Evolutionary conservation across 2,888 invertebrate species (phyloP), one percentile per base, ranked within the genome.

Genomic region (Proisotoma minuta): DNA sequence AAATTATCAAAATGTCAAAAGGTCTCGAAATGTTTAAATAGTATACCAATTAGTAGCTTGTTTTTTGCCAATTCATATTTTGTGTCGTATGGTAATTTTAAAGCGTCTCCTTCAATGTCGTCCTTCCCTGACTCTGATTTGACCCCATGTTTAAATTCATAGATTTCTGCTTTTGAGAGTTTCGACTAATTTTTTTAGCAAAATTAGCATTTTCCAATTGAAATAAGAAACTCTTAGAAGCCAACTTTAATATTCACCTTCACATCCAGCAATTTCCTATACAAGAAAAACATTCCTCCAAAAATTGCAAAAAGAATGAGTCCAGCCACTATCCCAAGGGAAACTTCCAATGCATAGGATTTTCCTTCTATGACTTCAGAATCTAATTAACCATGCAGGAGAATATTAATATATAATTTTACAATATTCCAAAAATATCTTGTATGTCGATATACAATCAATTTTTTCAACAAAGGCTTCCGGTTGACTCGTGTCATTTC

Each of bases 381-480:
- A 43, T 43, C 43, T 43, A 43, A 12, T 12, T 18, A 12, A 43
- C 18, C 15, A 43, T 34, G 34, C 34, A 34, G 34, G 8, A 10
- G 34, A 15, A 34, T 34, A 34, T 34, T 10, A 34, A 8, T 8
- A 34, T 34, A 34, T 10, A 15, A 34, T 34, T 34, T 34, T 34
- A 15, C 15, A 34, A 34, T 34, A 34, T 10, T 34, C 8, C 8
- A n/a, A n/a, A n/a, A n/a, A n/a, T n/a, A n/a, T n/a, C n/a, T n/a
- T n/a, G n/a, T n/a, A n/a, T n/a, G 20, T n/a, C 5, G 20, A 18
- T n/a, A 34, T 54, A 54, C 54, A 39, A 5, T 34, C 28, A 5
- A 54, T 3, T 22, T 54, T 54, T 54, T 54, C 54, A 4, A 39
- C n/a, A 29, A 54, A 54, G n/a, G 39, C 34, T 4, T 34, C 20